Base-by-base conservation (phyloP, 2,888 invertebrate species). In the Asteroscopus sphinx region DNA sequence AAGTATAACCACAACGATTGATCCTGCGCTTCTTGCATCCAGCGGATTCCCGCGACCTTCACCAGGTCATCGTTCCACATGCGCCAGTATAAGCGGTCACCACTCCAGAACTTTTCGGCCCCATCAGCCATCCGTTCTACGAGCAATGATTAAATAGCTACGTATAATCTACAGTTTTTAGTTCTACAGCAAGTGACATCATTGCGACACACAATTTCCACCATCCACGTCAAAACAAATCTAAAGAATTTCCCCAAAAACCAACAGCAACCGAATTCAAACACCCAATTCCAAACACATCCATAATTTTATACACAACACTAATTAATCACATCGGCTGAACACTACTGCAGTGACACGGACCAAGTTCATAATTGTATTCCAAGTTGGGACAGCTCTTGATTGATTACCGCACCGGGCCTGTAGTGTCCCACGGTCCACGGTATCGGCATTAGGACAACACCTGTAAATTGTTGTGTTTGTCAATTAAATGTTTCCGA, bases 351-450 rank as follows among this genome's bases (percentile, higher is more conserved):
- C 85, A 82, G 86, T 89, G 93, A 93, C 92, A 92, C 78, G 84
- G 83, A 83, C 89, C 86, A 88, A 92, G 91, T 93, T 93, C 92
- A 93, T 92, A 93, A 93, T 92, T 92, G 92, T 92, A 92, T 92
- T 92, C 89, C 81, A 85, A 89, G 90, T 91, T 91, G 88, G 88
- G 92, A 92, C 92, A 85, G 81, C 80, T 60, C 83, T 84, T 93
- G 93, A 93, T 93, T 92, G 92, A 93, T 93, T 91, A 90, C 87
- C 68, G 71, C 70, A 76, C 80, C 77, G 74, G 78, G 70, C 75
- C 74, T 78, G 73, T 71, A 67, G 72, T 72, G 79, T 79, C 81
- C 80, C 81, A 78, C 81, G 80, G 77, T 66, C 80, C 81, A 78
- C 81, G 80, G 77, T 66, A 78, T 67, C 68, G 76, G 76, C 88